Percentiles rank a stretch among this genome's conserved stretches.
Evolutionary conservation across 2,888 invertebrate species (phyloP).

Genomic region (Electrophaes corylata): DNA sequence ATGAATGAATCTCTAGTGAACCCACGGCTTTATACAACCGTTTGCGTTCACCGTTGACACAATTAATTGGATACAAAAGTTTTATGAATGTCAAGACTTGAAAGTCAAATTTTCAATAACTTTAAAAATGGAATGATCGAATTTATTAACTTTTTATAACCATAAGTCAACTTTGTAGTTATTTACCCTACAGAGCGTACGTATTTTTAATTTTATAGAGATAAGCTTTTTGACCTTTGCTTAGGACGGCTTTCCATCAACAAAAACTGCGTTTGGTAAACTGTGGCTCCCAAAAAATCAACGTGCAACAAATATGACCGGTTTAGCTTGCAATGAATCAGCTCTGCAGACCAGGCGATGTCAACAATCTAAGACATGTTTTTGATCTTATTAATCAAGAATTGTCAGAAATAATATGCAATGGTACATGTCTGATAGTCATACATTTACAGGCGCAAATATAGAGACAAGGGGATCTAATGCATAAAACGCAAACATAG

Average conservation of each 20-base stretch:
- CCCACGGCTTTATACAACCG: conserved; percentile 1
- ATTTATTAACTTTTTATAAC: not conserved
- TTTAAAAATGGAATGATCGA: not conserved
- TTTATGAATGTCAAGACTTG: conserved; percentile 5
- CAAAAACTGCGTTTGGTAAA: not conserved
- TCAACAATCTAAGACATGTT: conserved; percentile 4
- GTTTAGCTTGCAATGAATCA: conserved; percentile 16
- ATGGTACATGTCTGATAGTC: not conserved
- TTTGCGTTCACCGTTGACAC: not conserved
- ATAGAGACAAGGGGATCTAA: no score
- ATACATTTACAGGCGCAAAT: no score
- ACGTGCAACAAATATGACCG: conserved; percentile 5
- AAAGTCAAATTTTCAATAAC: not conserved
- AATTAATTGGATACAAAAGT: conserved; percentile 1
- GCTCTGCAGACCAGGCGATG: conserved; percentile 10
- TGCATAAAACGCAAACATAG: no score
- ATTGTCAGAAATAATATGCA: not conserved
- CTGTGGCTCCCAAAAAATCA: conserved; percentile 1
- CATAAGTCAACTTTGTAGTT: not conserved
- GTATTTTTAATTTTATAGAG: no score
- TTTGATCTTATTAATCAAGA: not conserved
- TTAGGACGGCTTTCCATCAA: not conserved
- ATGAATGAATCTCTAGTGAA: conserved; percentile 27
- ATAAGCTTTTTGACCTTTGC: no score
- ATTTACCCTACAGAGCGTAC: no score